Conservation (phyloP, 2,888 invertebrate genomes). For the Polietes domitor region DNA sequence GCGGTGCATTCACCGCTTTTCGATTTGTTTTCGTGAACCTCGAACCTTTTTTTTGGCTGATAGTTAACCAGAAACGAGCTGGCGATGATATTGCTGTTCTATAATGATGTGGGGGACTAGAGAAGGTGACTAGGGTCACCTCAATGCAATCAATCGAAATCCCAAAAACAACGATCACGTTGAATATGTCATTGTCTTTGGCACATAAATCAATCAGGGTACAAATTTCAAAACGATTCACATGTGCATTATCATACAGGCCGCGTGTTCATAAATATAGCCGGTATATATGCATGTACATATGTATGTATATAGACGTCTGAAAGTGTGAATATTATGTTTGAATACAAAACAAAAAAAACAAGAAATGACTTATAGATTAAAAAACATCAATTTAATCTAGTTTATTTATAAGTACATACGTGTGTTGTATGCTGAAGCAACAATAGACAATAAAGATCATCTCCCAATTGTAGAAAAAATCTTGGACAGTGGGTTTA, state of each 20-base stretch:
- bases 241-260: background rate
- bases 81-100: too few species aligned
- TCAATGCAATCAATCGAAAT: background rate
- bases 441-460: conserved; percentile 7
- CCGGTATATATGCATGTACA: too few species aligned
- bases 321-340: too few species aligned
- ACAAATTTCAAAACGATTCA: background rate
- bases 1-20: too few species aligned
- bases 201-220: background rate
- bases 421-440: background rate
- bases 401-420: background rate
- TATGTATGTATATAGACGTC: too few species aligned
- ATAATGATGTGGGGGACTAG: too few species aligned
- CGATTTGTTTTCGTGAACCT: background rate
- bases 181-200: background rate
- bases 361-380: too few species aligned
- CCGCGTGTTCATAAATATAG: background rate
- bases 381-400: background rate
- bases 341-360: too few species aligned
- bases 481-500: background rate
- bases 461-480: conserved; percentile 3
- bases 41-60: background rate
- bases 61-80: background rate
- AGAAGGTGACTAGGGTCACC: background rate
- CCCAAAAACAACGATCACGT: background rate